Evolutionary conservation across 2,113 vertebrate genomes (phyloP).

Genomic region (Anthoscopus minutus): DNA sequence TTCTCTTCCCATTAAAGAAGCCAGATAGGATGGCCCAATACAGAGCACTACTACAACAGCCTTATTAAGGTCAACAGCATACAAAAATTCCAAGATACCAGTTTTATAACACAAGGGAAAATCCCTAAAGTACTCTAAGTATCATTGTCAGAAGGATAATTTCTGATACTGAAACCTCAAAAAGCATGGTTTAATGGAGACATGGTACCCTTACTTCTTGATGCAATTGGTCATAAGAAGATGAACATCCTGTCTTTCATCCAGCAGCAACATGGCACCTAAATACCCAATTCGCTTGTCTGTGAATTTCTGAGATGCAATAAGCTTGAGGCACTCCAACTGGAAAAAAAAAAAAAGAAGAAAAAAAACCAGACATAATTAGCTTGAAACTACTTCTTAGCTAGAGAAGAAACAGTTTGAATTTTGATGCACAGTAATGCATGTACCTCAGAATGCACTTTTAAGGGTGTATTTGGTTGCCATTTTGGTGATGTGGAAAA

Average conservation of each 20-base stretch:
- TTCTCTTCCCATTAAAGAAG: neutral
- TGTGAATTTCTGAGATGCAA: constrained; percentile 98
- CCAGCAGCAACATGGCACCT: constrained; percentile 96
- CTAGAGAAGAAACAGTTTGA: neutral
- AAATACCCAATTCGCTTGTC: constrained; percentile 99
- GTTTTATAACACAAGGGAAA: neutral
- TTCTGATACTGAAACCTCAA: neutral
- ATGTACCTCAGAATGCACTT: neutral
- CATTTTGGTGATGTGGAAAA: neutral
- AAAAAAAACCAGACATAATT: neutral
- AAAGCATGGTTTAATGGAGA: neutral
- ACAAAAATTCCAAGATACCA: neutral
- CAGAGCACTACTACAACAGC: neutral
- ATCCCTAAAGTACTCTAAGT: neutral
- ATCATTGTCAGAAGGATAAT: neutral
- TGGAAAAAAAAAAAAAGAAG: constrained; percentile 54
- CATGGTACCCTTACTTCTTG: constrained; percentile 87
- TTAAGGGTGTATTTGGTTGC: neutral
- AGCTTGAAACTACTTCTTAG: constrained; percentile 23
- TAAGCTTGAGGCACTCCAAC: constrained; percentile 99
- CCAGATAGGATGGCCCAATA: neutral
- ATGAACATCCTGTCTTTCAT: constrained; percentile 98
- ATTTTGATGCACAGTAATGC: neutral
- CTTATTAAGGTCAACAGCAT: neutral
- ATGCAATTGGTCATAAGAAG: constrained; percentile 99